Conservation (phyloP, 1,140 invertebrate genomes). For the Nasonia giraulti region DNA sequence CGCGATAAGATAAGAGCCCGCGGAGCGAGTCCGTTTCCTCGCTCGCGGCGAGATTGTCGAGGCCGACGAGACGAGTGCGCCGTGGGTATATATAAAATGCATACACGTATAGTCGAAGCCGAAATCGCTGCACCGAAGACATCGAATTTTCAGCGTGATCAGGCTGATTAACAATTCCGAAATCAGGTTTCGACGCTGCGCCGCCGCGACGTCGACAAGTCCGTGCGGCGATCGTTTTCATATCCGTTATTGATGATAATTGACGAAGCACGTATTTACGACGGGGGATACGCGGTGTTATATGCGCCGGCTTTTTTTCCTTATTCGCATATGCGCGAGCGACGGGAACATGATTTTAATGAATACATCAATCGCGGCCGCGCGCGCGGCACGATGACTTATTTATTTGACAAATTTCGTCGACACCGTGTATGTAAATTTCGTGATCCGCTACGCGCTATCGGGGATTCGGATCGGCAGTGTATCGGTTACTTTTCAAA, state of each 20-base stretch:
- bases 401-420: constrained; percentile 25
- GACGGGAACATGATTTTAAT: neutral
- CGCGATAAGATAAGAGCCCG: neutral
- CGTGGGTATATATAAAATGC: no score
- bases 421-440: neutral
- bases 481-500: no score
- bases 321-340: neutral
- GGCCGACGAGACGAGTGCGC: no score
- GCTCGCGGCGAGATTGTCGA: no score
- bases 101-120: no score
- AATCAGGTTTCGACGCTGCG: constrained; percentile 7
- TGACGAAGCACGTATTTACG: constrained; percentile 46
- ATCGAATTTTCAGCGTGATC: constrained; percentile 2
- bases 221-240: constrained; percentile 13
- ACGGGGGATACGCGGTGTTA: neutral
- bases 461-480: no score
- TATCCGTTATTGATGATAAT: constrained; percentile 53
- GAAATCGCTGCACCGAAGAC: neutral
- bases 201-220: neutral
- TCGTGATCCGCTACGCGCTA: neutral
- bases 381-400: neutral
- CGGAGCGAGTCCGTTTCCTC: no score
- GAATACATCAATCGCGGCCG: constrained; percentile 21
- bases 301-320: neutral
- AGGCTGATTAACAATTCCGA: constrained; percentile 22